Base-by-base conservation (phyloP, 2,888 invertebrate species). In the Endotricha flammealis region DNA sequence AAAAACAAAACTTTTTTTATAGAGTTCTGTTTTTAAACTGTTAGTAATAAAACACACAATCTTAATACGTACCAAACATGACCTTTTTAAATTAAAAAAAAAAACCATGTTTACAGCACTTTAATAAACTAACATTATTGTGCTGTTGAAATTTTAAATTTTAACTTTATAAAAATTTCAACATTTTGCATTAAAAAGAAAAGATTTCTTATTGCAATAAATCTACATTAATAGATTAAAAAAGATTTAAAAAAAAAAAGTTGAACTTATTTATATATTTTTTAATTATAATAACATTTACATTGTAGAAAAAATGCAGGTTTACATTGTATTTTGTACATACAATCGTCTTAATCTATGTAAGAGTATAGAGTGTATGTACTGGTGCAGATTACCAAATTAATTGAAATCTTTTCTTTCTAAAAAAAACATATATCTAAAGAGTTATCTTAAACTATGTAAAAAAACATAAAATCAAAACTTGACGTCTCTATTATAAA, bases 21-120 rank as follows among this genome's bases (percentile, higher is more conserved):
- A 25, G 44, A 43, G 48, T 52, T 50, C 61, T 63, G 58, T 50
- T 58, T 67, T 54, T 44, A 37, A 48, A 45, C 52, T 47, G 71
- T 80, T 72, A 75, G 69, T 75, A 67, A 52, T 51, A 50, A n/a
- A 65, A 79, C 76, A 80, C 76, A 71, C 72, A 65, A 56, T 61
- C 63, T 74, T 76, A 72, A 38, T 50, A 50, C 29, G 30, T 53
- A 40, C 36, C 12, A 54, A 53, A 57, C 39, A 40, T 48, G 55
- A 62, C n/a, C 53, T 64, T 68, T 56, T 49, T 42, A 34, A 24
- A 37, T 17, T 23, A 20, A 31, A 27, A 33, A 39, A 45, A 41
- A 40, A 30, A 22, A 12, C 10, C 29, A 30, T 34, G 16, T 36
- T 29, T 14, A 35, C 4, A 22, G 43, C 48, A 53, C 50, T 46